Evolutionary conservation across 2,888 invertebrate genomes (phyloP).

Genomic region (Anodontia alba): DNA sequence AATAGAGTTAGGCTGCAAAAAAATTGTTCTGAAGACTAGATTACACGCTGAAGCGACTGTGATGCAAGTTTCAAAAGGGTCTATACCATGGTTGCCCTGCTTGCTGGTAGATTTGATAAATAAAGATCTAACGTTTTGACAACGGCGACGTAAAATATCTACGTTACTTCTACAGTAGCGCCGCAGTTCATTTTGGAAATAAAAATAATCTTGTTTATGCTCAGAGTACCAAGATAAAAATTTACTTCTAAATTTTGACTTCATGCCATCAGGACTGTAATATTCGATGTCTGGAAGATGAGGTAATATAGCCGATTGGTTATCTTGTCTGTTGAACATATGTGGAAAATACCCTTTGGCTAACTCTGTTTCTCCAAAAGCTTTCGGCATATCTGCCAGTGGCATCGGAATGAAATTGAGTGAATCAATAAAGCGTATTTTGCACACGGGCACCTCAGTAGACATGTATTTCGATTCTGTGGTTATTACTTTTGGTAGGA

Average conservation of each 20-base stretch:
- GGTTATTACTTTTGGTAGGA: constrained; percentile 44
- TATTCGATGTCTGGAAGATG: constrained; percentile 25
- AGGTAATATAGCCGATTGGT: constrained; percentile 5
- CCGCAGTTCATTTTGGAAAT: constrained; percentile 33
- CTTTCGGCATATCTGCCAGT: constrained; percentile 29
- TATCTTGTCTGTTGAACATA: constrained; percentile 37
- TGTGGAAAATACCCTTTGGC: constrained; percentile 52
- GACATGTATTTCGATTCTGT: constrained; percentile 40
- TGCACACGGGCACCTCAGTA: constrained; percentile 28
- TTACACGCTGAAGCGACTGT: background rate
- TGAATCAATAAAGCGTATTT: too few relatives aligned
- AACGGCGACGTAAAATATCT: constrained; percentile 32
- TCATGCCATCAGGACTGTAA: constrained; percentile 47
- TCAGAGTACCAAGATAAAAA: constrained; percentile 35
- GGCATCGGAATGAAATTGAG: constrained; percentile 51
- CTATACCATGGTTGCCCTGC: constrained; percentile 11
- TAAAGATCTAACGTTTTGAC: background rate
- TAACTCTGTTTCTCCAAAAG: constrained; percentile 37
- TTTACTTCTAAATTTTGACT: constrained; percentile 21
- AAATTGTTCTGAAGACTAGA: background rate
- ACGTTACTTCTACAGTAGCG: constrained; percentile 13
- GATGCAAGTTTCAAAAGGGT: background rate
- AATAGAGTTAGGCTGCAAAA: constrained; percentile 21
- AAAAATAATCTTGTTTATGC: constrained; percentile 22
- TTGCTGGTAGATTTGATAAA: constrained; percentile 26